These are phyloP conservation scores for Hyperopisus bebe DNA, from an alignment of 2,113 vertebrate species.

Conservation along the genomic window DNA sequence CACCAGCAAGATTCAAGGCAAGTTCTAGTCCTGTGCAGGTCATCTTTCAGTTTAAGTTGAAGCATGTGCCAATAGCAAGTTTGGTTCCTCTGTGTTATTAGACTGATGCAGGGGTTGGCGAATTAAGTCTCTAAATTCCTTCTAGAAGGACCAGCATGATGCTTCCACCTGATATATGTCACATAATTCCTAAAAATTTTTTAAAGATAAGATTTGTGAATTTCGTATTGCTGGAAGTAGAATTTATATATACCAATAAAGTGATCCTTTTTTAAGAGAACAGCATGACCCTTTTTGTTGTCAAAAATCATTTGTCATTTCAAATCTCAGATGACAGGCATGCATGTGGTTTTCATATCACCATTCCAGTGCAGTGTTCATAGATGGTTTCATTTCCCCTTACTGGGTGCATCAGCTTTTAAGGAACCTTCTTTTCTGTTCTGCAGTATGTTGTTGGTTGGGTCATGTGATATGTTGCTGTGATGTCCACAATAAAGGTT, in stretches of 20 bases:
- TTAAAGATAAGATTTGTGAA: not conserved
- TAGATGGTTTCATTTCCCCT: not conserved
- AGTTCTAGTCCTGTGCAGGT: not conserved
- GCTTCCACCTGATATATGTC: not conserved
- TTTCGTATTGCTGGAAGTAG: not conserved
- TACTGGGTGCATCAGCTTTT: not conserved
- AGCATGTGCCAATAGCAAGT: conserved; percentile 9
- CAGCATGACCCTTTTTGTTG: not conserved
- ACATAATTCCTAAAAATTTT: not conserved
- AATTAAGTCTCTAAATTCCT: not conserved
- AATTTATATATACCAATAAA: not conserved
- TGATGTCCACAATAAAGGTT: not conserved
- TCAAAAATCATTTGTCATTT: not conserved
- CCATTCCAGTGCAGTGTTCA: not conserved
- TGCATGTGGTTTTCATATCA: conserved; percentile 1
- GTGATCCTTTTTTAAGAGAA: not conserved
- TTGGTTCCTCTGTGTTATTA: not conserved
- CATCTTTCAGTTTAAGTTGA: conserved; percentile 3
- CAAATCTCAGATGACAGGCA: not conserved
- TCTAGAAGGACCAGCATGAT: conserved; percentile 1
- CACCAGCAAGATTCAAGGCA: conserved; percentile 15
- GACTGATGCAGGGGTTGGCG: not conserved
- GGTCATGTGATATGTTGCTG: not conserved
- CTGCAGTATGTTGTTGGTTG: not conserved
- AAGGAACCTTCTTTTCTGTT: not conserved